Conservation (phyloP, 2,797 vertebrate genomes). For the Muraenolepis orangiensis region DNA sequence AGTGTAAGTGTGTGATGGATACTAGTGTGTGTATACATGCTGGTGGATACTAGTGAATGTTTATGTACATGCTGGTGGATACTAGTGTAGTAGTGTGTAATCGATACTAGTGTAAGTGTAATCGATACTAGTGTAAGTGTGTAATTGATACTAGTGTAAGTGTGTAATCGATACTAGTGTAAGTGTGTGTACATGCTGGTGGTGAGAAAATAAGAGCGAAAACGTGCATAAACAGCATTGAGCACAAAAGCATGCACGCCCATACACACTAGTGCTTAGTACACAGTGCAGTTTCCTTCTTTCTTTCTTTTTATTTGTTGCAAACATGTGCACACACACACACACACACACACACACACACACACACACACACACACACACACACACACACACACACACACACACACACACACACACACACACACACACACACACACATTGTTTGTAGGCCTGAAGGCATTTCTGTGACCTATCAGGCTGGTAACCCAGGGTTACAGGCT, state of each 20-base stretch:
- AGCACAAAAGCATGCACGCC: neutral
- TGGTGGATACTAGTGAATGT: neutral
- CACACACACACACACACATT: neutral
- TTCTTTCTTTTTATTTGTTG: neutral
- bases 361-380: neutral
- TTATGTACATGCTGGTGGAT: too few species aligned
- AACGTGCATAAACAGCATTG: neutral
- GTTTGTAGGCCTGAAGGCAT: neutral
- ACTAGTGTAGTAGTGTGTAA: too few species aligned
- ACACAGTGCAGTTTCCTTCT: neutral
- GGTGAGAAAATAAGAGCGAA: neutral
- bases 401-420: neutral
- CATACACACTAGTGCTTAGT: neutral
- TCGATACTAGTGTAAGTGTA: too few species aligned
- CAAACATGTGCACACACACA: neutral
- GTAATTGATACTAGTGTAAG: too few species aligned
- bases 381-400: neutral
- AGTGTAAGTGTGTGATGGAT: too few species aligned
- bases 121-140: too few species aligned
- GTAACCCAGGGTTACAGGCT: neutral
- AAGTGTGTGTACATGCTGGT: neutral
- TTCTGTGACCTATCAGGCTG: slow-evolving; percentile 18
- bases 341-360: neutral
- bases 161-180: too few species aligned
- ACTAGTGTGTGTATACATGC: too few species aligned